Percentiles rank a stretch among this genome's conserved stretches.
Conservation (phyloP, 2,113 vertebrate genomes). For the Athene noctua region DNA sequence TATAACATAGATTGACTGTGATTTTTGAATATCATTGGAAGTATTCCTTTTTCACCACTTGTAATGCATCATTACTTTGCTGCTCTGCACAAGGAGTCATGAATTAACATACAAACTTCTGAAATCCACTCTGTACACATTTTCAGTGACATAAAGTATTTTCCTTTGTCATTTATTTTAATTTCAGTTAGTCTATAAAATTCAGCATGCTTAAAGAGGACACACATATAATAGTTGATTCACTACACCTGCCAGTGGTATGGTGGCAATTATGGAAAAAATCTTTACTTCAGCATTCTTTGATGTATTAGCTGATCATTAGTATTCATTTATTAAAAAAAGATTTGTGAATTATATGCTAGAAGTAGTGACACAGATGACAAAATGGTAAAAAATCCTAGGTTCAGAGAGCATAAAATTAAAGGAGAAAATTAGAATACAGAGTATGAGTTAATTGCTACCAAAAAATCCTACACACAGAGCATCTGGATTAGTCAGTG, state of each 20-base stretch:
- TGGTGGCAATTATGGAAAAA: neutral
- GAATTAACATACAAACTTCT: neutral
- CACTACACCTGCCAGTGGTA: neutral
- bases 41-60: neutral
- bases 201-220: neutral
- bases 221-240: neutral
- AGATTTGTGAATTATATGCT: neutral
- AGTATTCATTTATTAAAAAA: neutral
- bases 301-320: neutral
- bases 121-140: neutral
- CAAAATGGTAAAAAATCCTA: neutral
- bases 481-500: neutral
- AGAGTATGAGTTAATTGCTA: neutral
- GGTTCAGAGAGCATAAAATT: neutral
- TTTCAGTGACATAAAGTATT: neutral
- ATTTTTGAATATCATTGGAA: neutral
- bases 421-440: neutral
- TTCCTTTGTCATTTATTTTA: constrained; percentile 16
- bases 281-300: neutral
- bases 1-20: neutral
- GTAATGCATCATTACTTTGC: neutral
- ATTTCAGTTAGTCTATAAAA: constrained; percentile 13
- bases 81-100: neutral
- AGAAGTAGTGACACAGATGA: neutral
- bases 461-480: neutral